phyloP scores from a whole-genome alignment of 2,797 vertebrate species.

The Crypturellus tataupa region DNA sequence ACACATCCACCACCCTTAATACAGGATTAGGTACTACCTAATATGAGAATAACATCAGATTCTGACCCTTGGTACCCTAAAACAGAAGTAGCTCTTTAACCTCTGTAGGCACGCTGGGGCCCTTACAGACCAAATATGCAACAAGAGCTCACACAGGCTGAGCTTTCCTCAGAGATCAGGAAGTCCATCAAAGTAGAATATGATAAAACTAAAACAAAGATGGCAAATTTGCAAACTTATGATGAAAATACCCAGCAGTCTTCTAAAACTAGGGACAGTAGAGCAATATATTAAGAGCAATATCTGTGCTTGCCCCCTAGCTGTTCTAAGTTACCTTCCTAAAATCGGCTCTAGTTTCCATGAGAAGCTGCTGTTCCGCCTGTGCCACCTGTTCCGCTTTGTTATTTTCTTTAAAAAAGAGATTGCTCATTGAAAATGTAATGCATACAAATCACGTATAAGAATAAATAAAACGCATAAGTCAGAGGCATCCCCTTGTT shows the following conservation, averaged over 20 bases:
- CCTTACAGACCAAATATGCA: constrained; percentile 2
- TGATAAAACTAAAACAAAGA: constrained; percentile 27
- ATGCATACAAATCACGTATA: neutral
- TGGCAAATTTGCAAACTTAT: constrained; percentile 18
- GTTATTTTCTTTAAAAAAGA: neutral
- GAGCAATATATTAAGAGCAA: constrained; percentile 43
- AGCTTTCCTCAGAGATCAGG: neutral
- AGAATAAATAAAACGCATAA: neutral
- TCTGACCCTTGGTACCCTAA: neutral
- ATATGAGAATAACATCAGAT: neutral
- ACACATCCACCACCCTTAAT: neutral
- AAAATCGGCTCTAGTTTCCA: constrained; percentile 27
- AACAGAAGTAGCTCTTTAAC: neutral
- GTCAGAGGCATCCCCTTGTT: neutral
- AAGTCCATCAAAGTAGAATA: neutral
- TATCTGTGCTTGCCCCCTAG: constrained; percentile 7
- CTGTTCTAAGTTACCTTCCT: constrained; percentile 31
- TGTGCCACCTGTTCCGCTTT: neutral
- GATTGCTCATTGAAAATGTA: neutral
- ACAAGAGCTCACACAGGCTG: neutral
- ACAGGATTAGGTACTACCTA: neutral
- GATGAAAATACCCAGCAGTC: constrained; percentile 29
- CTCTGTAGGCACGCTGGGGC: neutral
- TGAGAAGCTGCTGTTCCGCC: neutral
- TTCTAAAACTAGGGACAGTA: constrained; percentile 37